Conservation (phyloP, 2,797 vertebrate species). For the Tokudaia muenninki region DNA sequence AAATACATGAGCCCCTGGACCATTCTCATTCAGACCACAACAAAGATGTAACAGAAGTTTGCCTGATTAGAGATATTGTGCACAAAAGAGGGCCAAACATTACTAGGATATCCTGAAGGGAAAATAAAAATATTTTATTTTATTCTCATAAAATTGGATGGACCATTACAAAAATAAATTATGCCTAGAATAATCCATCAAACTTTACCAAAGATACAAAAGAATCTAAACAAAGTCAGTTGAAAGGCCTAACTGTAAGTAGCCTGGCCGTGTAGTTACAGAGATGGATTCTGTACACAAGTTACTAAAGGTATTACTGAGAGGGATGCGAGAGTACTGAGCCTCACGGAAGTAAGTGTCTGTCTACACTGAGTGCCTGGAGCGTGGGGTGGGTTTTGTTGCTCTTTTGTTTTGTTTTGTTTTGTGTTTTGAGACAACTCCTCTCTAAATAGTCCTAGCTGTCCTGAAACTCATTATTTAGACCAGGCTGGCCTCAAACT, state of each 20-base stretch:
- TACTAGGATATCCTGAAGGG: constrained; percentile 42
- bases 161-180: not conserved
- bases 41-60: constrained; percentile 48
- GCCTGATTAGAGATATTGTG: constrained; percentile 61
- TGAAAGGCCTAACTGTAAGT: not conserved
- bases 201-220: constrained; percentile 49
- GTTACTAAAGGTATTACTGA: not conserved
- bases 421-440: not conserved
- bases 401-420: not conserved
- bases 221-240: constrained; percentile 7
- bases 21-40: not conserved
- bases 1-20: not conserved
- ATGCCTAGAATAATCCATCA: not conserved
- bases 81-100: not conserved
- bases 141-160: constrained; percentile 44
- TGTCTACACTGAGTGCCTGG: not conserved
- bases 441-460: not conserved
- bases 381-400: not conserved
- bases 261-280: not conserved
- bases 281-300: constrained; percentile 10
- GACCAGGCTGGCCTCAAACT: not conserved
- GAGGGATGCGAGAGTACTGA: not conserved
- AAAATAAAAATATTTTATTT: not conserved
- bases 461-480: not conserved
- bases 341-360: not conserved